These are phyloP conservation scores for Sthenelais limicola DNA, from an alignment of 2,888 invertebrate species.

Conservation along the genomic window DNA sequence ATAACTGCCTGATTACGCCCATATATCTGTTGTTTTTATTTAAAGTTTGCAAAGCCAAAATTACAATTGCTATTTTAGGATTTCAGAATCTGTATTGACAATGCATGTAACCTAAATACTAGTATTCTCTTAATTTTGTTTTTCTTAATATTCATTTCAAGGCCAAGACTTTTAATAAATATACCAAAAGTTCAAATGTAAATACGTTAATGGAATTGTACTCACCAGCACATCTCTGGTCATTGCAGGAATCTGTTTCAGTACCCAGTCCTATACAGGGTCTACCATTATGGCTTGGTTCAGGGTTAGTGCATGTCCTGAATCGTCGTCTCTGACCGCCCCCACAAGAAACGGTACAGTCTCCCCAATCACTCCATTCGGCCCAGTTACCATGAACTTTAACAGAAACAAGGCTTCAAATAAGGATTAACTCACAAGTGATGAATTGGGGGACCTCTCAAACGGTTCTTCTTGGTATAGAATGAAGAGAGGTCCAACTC, in stretches of 20 bases:
- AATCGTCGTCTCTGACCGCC: constrained; percentile 75
- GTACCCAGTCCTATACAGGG: constrained; percentile 66
- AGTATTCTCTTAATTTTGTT: too few relatives aligned
- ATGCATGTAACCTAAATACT: too few relatives aligned
- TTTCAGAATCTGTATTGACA: too few relatives aligned
- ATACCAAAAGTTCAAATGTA: neutral
- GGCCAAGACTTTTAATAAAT: neutral
- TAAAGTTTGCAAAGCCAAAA: too few relatives aligned
- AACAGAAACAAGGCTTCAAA: neutral
- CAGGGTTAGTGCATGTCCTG: constrained; percentile 74
- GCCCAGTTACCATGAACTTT: constrained; percentile 73
- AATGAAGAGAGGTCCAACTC: too few relatives aligned
- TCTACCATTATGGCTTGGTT: constrained; percentile 69
- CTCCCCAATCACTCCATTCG: constrained; percentile 76
- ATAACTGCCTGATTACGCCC: too few relatives aligned
- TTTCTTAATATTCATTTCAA: too few relatives aligned
- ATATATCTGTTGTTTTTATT: too few relatives aligned
- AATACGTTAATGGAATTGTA: neutral
- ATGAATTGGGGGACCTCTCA: too few relatives aligned
- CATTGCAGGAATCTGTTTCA: constrained; percentile 64
- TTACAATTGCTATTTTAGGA: too few relatives aligned
- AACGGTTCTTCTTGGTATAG: too few relatives aligned
- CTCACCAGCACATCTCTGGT: constrained; percentile 64
- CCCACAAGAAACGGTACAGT: constrained; percentile 75
- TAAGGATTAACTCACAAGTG: too few relatives aligned